A percentile compares a stretch with the other conserved stretches of the same genome.
phyloP scores from a whole-genome alignment of 2,797 vertebrate genomes.

The Poliocrania exsul region DNA sequence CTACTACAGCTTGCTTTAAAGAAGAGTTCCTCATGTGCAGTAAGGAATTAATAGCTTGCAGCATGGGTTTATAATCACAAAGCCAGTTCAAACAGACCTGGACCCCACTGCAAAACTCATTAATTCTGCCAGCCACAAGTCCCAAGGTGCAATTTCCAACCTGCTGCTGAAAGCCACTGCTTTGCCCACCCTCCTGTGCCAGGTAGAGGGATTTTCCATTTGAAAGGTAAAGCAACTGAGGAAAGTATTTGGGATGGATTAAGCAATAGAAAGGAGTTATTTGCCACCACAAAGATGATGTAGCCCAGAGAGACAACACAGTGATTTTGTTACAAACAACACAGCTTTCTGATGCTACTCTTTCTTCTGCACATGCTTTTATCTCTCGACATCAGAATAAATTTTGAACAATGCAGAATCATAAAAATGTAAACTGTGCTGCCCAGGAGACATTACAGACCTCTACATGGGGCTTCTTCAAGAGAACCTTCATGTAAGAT shows the following conservation, averaged over 20 bases:
- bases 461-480: background rate
- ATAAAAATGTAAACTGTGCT: background rate
- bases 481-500: background rate
- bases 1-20: background rate
- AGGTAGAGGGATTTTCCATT: background rate
- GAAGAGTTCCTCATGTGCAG: background rate
- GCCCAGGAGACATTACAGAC: background rate
- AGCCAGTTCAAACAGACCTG: background rate
- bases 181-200: background rate
- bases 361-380: background rate
- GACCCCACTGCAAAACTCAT: background rate
- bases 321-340: background rate
- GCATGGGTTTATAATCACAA: background rate
- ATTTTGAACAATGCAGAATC: background rate
- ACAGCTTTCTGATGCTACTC: background rate
- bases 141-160: background rate
- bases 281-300: background rate
- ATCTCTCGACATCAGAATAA: background rate
- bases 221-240: background rate
- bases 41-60: background rate
- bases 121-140: background rate
- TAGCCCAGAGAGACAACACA: background rate
- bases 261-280: rapidly evolving
- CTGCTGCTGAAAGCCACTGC: background rate
- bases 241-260: background rate